These are phyloP conservation scores for Apoderus coryli DNA, from an alignment of 2,888 invertebrate species.

Conservation along the genomic window DNA sequence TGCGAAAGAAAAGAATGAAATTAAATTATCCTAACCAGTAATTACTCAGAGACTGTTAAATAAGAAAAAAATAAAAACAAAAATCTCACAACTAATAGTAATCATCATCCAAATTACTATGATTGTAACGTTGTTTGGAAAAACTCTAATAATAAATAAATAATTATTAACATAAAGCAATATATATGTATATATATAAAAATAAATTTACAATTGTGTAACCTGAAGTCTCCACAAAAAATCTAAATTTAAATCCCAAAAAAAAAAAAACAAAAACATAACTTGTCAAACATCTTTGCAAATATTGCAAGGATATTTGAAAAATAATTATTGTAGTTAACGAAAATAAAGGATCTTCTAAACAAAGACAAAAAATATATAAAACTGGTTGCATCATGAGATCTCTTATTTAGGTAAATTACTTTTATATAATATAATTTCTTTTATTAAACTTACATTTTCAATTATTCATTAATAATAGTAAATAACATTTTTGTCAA, in stretches of 20 bases:
- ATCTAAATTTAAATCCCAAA: too few relatives aligned
- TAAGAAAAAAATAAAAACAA: too few relatives aligned
- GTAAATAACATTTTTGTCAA: slow-evolving; percentile 32
- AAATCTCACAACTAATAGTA: too few relatives aligned
- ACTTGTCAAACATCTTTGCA: slow-evolving; percentile 22
- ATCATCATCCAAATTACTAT: too few relatives aligned
- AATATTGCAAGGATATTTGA: slow-evolving; percentile 24
- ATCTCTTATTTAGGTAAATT: slow-evolving; percentile 35
- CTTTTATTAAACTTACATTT: too few relatives aligned
- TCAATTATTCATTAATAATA: slow-evolving; percentile 26
- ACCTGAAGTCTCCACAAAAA: slow-evolving; percentile 23
- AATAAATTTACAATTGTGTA: slow-evolving; percentile 21
- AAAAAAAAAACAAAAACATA: slow-evolving; percentile 20
- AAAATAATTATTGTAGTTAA: slow-evolving; percentile 5
- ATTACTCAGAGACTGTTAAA: too few relatives aligned
- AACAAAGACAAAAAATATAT: slow-evolving; percentile 27
- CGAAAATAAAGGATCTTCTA: slow-evolving; percentile 32
- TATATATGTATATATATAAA: too few relatives aligned
- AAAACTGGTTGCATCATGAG: slow-evolving; percentile 34
- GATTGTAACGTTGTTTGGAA: too few relatives aligned
- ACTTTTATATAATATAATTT: slow-evolving; percentile 29
- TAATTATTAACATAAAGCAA: slow-evolving; percentile 21
- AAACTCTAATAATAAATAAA: slow-evolving; percentile 21
- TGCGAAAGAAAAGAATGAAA: too few relatives aligned
- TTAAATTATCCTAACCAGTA: too few relatives aligned